phyloP scores from a whole-genome alignment of 1,140 invertebrate genomes.

The Spodoptera frugiperda region DNA sequence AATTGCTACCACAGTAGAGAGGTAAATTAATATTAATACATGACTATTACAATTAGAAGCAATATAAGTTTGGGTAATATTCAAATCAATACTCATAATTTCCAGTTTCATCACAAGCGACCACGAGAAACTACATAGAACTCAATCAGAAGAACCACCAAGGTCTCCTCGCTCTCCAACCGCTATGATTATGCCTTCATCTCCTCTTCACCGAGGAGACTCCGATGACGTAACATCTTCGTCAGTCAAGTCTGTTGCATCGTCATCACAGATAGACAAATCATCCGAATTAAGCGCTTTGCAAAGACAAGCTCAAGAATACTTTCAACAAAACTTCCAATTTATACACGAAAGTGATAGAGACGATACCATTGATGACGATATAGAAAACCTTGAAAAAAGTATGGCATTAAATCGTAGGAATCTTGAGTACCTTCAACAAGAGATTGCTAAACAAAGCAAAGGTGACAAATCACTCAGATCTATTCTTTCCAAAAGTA shows the following conservation, averaged over 20 bases:
- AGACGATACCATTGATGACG: constrained; percentile 85
- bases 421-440: constrained; percentile 85
- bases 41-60: constrained; percentile 3
- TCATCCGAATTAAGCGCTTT: constrained; percentile 80
- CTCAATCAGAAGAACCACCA: constrained; percentile 93
- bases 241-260: constrained; percentile 78
- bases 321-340: constrained; percentile 86
- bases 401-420: constrained; percentile 84
- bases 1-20: constrained; percentile 71
- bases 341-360: constrained; percentile 85
- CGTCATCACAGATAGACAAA: constrained; percentile 80
- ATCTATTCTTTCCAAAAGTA: constrained; percentile 80
- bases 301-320: constrained; percentile 83
- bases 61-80: too few species aligned
- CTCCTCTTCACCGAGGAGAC: constrained; percentile 74
- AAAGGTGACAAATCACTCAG: constrained; percentile 76
- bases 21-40: constrained; percentile 58
- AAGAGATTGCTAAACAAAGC: constrained; percentile 84
- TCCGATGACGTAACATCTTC: constrained; percentile 81
- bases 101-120: constrained; percentile 85
- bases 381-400: constrained; percentile 84
- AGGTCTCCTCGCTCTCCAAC: constrained; percentile 89
- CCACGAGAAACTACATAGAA: constrained; percentile 92
- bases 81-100: too few species aligned
- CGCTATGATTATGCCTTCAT: constrained; percentile 62